Evolutionary conservation across 2,888 invertebrate species (phyloP).

Genomic region (Andrena praecox): DNA sequence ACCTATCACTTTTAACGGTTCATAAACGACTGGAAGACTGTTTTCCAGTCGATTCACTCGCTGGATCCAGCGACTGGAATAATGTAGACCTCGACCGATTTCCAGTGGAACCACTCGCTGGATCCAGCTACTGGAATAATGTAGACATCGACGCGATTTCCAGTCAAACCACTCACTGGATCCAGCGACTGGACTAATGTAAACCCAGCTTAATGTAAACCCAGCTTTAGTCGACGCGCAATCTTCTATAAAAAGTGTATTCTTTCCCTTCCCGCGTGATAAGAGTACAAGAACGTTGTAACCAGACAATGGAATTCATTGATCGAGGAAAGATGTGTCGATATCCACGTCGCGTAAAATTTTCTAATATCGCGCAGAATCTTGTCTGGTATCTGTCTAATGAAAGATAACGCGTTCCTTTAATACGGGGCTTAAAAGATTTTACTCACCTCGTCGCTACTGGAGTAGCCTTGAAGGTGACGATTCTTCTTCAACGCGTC

Average conservation of each 20-base stretch:
- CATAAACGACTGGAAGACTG: too few relatives aligned
- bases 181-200: too few relatives aligned
- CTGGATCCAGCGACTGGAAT: too few relatives aligned
- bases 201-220: too few relatives aligned
- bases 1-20: too few relatives aligned
- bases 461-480: conserved; percentile 6
- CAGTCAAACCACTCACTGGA: too few relatives aligned
- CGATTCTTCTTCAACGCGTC: conserved; percentile 30
- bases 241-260: neutral
- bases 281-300: neutral
- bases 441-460: conserved; percentile 43
- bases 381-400: neutral
- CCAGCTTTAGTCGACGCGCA: neutral
- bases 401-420: neutral
- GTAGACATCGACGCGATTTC: too few relatives aligned
- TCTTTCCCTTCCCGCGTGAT: neutral
- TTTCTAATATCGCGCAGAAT: neutral
- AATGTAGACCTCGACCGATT: too few relatives aligned
- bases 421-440: neutral
- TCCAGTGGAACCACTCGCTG: too few relatives aligned
- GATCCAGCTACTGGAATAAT: too few relatives aligned
- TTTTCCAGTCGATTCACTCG: too few relatives aligned
- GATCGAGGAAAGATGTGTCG: neutral
- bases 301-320: neutral
- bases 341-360: neutral